These are phyloP conservation scores for Acipenser ruthenus DNA, from an alignment of 2,797 vertebrate genomes.

Conservation along the genomic window DNA sequence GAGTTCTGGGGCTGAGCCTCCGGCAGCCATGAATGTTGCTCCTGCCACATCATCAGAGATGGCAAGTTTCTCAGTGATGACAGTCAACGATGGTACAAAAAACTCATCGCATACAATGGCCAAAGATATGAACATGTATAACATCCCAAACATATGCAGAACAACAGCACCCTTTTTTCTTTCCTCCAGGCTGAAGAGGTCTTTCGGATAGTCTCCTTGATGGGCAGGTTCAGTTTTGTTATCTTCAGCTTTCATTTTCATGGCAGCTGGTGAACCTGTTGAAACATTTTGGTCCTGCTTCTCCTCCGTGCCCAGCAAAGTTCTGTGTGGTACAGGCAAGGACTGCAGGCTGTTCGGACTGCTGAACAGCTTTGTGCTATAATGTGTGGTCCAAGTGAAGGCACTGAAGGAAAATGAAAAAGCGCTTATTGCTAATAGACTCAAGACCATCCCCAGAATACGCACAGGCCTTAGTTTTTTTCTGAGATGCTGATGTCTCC, in stretches of 20 bases:
- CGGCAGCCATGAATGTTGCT: slow-evolving; percentile 97
- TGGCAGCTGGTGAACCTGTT: slow-evolving; percentile 48
- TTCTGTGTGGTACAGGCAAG: slow-evolving; percentile 64
- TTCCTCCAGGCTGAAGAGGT: slow-evolving; percentile 75
- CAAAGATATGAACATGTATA: slow-evolving; percentile 98
- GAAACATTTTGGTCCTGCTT: slow-evolving; percentile 55
- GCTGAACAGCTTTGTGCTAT: slow-evolving; percentile 39
- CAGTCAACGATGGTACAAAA: slow-evolving; percentile 93
- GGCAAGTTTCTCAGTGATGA: slow-evolving; percentile 88
- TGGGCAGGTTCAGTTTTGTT: slow-evolving; percentile 38
- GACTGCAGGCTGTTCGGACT: slow-evolving; percentile 46
- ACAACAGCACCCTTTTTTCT: slow-evolving; percentile 79
- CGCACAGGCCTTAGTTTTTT: slow-evolving; percentile 81
- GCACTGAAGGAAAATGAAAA: slow-evolving; percentile 76
- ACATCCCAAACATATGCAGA: slow-evolving; percentile 91
- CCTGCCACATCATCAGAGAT: slow-evolving; percentile 96
- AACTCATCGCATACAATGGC: slow-evolving; percentile 97
- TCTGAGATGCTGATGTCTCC: slow-evolving; percentile 54
- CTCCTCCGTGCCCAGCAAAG: slow-evolving; percentile 77
- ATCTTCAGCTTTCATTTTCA: slow-evolving; percentile 50
- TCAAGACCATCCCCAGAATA: slow-evolving; percentile 72
- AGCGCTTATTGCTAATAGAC: slow-evolving; percentile 78
- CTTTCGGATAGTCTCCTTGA: slow-evolving; percentile 80
- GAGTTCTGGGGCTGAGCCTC: slow-evolving; percentile 93
- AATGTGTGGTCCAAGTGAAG: slow-evolving; percentile 71